Percentiles rank a stretch among this genome's conserved stretches.
Evolutionary conservation across 2,888 invertebrate species (phyloP).

Genomic region (Macrosiphum euphorbiae): DNA sequence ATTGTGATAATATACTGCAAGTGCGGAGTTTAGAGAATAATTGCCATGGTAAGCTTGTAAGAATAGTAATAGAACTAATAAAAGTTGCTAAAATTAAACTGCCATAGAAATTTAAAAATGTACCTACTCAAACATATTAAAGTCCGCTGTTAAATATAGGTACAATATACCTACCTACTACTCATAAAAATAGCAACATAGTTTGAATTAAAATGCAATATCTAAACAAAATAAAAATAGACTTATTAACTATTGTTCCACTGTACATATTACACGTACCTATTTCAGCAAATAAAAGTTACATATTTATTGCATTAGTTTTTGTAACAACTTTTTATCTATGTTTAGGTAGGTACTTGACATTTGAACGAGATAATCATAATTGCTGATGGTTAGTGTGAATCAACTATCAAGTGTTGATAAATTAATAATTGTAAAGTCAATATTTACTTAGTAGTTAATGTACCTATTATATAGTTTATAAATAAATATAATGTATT

Average conservation of each 20-base stretch:
- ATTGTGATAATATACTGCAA: too few relatives aligned
- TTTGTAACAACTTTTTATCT: background rate
- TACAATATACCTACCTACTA: too few relatives aligned
- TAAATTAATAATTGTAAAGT: background rate
- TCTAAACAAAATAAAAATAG: background rate
- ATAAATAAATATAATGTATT: conserved; percentile 12
- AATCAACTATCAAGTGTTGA: background rate
- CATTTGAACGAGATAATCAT: background rate
- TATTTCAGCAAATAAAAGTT: background rate
- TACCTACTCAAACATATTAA: too few relatives aligned
- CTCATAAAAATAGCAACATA: background rate
- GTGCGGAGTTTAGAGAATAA: too few relatives aligned
- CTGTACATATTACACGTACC: background rate
- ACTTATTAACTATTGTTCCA: background rate
- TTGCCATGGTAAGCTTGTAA: too few relatives aligned
- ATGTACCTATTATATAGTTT: background rate
- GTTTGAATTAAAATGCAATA: background rate
- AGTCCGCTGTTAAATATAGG: too few relatives aligned
- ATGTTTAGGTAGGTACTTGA: background rate
- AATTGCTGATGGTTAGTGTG: background rate
- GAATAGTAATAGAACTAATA: background rate
- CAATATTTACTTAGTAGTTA: background rate
- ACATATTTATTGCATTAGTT: background rate
- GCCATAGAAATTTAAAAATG: background rate
- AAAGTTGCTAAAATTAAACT: background rate